Percentiles rank a stretch among this genome's conserved stretches.
Evolutionary conservation across 2,113 vertebrate species (phyloP).

Genomic region (Drymodes brunneopygia): DNA sequence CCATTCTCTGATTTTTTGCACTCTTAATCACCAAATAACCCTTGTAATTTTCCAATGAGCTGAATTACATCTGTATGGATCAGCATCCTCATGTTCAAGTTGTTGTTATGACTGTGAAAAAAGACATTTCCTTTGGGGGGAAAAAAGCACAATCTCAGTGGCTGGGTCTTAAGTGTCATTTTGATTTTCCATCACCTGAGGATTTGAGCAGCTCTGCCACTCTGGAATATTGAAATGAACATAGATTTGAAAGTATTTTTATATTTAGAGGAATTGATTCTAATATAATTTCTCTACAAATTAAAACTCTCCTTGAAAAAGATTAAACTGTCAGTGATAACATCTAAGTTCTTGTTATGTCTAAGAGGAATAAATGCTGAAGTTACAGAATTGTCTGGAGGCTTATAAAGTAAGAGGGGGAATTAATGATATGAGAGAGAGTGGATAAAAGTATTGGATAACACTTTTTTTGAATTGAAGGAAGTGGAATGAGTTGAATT

Average conservation of each 20-base stretch:
- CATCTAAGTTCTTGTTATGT: constrained; percentile 56
- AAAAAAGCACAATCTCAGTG: not conserved
- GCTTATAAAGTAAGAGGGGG: constrained; percentile 41
- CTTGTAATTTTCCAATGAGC: not conserved
- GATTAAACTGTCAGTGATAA: constrained; percentile 61
- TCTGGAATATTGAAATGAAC: constrained; percentile 30
- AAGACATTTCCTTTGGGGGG: not conserved
- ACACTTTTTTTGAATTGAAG: not conserved
- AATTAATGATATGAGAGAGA: constrained; percentile 21
- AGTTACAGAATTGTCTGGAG: constrained; percentile 60
- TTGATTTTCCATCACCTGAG: constrained; percentile 30
- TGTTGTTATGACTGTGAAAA: rapidly evolving
- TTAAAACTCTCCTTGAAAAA: constrained; percentile 59
- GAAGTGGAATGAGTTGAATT: constrained; percentile 8
- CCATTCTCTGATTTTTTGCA: not conserved
- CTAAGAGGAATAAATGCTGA: constrained; percentile 57
- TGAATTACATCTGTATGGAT: not conserved
- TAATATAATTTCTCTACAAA: constrained; percentile 50
- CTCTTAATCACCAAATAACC: not conserved
- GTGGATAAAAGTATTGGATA: constrained; percentile 31
- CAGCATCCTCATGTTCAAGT: not conserved
- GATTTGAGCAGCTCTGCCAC: not conserved
- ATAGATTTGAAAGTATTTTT: constrained; percentile 47
- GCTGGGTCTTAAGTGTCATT: not conserved
- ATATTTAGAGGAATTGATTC: constrained; percentile 41